These are phyloP conservation scores for Nesogale talazaci DNA, from an alignment of 2,113 vertebrate genomes.

Conservation along the genomic window DNA sequence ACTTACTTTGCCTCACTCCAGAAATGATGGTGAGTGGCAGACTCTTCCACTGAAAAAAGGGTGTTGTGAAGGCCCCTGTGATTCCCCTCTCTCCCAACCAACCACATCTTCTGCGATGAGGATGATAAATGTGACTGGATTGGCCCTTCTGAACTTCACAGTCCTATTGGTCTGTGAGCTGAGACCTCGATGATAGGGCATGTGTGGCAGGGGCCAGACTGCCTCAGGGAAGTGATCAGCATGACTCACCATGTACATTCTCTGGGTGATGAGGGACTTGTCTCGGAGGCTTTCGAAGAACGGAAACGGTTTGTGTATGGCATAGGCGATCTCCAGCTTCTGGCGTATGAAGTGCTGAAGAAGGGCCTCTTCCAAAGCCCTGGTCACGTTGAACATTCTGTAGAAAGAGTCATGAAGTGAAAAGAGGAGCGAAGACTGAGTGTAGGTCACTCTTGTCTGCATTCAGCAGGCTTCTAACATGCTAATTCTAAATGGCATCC, in stretches of 20 bases:
- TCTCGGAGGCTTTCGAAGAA: constrained; percentile 71
- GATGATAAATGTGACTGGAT: not conserved
- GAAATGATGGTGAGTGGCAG: not conserved
- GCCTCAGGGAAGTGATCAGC: rapidly evolving
- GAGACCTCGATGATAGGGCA: not conserved
- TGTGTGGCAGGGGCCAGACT: not conserved
- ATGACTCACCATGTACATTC: constrained; percentile 47
- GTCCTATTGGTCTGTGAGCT: too few relatives aligned
- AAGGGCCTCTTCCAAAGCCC: constrained; percentile 49
- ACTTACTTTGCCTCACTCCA: not conserved
- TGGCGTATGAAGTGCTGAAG: constrained; percentile 52
- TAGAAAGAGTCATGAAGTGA: not conserved
- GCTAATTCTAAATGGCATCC: not conserved
- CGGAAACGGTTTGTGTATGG: constrained; percentile 74
- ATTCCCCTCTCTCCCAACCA: not conserved
- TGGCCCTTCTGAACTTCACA: not conserved
- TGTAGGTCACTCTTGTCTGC: not conserved
- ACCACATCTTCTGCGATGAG: not conserved
- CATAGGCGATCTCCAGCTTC: constrained; percentile 67
- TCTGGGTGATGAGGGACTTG: constrained; percentile 59
- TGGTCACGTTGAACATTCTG: constrained; percentile 44
- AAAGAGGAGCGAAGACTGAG: not conserved
- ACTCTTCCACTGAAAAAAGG: not conserved
- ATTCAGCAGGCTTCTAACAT: not conserved
- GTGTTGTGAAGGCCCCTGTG: not conserved